phyloP scores from a whole-genome alignment of 1,140 invertebrate genomes.

The Pogonus chalceus region DNA sequence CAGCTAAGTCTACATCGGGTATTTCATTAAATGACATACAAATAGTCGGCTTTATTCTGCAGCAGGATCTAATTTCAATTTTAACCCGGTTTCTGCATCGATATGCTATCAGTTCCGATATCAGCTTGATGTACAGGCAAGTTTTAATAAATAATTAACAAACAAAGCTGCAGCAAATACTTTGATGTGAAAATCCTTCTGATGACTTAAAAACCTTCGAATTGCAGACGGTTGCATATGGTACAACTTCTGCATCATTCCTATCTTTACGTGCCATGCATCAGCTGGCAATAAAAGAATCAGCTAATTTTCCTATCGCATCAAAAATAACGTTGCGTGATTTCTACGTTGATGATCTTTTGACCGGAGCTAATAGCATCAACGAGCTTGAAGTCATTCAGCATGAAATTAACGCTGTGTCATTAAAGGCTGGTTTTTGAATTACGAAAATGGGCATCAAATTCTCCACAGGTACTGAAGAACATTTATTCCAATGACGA shows the following conservation, averaged over 20 bases:
- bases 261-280: slow-evolving; percentile 25
- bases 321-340: slow-evolving; percentile 17
- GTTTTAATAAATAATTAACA: slow-evolving; percentile 28
- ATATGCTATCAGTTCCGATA: slow-evolving; percentile 27
- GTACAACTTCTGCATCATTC: slow-evolving; percentile 25
- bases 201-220: slow-evolving; percentile 20
- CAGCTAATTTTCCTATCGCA: slow-evolving; percentile 15
- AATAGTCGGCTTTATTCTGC: slow-evolving; percentile 21
- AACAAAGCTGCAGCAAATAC: slow-evolving; percentile 29
- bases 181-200: slow-evolving; percentile 26
- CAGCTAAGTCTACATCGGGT: slow-evolving; percentile 14
- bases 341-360: slow-evolving; percentile 35
- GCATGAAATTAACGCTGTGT: slow-evolving; percentile 13
- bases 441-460: neutral
- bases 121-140: slow-evolving; percentile 38
- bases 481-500: neutral
- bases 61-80: slow-evolving; percentile 23
- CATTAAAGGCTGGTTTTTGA: slow-evolving; percentile 3
- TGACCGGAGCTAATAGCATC: slow-evolving; percentile 21
- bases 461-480: neutral
- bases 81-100: slow-evolving; percentile 18
- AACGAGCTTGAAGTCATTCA: slow-evolving; percentile 4
- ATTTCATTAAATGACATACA: slow-evolving; percentile 24
- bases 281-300: slow-evolving; percentile 20
- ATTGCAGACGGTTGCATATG: slow-evolving; percentile 30